Percentiles rank a stretch among this genome's conserved stretches.
Conservation (phyloP, 2,113 vertebrate genomes). For the Eulacestoma nigropectus region DNA sequence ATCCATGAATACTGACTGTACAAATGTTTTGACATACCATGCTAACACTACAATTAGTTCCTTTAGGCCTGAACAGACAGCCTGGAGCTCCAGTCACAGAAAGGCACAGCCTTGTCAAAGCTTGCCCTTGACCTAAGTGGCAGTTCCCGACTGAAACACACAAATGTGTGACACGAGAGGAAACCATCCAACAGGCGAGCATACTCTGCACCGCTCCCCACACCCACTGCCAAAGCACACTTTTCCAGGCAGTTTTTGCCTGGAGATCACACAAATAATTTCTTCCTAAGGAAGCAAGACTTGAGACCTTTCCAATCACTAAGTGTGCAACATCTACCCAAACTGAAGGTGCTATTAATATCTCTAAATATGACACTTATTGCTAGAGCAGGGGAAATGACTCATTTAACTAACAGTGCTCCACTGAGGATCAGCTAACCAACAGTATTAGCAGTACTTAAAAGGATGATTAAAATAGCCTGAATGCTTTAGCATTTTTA, state of each 20-base stretch:
- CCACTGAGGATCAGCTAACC: background rate
- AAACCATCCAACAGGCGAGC: background rate
- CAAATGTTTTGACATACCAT: background rate
- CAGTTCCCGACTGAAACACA: background rate
- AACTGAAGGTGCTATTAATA: background rate
- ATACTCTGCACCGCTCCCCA: rapidly evolving
- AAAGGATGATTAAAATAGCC: background rate
- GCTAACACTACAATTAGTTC: background rate
- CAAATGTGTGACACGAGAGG: background rate
- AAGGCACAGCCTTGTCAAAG: background rate
- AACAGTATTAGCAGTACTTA: background rate
- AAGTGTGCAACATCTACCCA: background rate
- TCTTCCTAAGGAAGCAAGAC: background rate
- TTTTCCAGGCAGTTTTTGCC: background rate
- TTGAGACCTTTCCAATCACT: background rate
- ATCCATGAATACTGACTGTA: background rate
- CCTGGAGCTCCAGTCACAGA: background rate
- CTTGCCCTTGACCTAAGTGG: background rate
- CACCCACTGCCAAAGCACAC: rapidly evolving
- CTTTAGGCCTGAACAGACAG: background rate
- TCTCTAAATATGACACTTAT: background rate
- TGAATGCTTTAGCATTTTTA: background rate
- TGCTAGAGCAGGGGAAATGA: background rate
- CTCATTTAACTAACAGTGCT: background rate
- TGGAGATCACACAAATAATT: background rate